Evolutionary conservation across 2,888 invertebrate species (phyloP).

Genomic region (Tuta absoluta): DNA sequence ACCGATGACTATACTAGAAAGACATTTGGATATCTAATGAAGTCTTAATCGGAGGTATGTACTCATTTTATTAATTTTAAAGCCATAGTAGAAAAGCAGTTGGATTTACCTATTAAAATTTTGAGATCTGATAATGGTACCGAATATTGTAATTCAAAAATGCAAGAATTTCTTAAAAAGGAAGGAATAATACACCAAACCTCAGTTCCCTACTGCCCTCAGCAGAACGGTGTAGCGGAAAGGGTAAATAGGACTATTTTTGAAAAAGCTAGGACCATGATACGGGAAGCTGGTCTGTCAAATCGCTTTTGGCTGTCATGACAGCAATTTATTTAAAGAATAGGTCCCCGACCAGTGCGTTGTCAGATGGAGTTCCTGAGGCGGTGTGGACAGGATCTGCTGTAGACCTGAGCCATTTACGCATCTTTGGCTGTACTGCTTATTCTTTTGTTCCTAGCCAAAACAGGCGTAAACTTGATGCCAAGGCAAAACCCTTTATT

Average conservation of each 20-base stretch:
- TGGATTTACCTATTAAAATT: conserved; percentile 18
- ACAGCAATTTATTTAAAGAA: too few relatives aligned
- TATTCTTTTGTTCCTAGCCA: too few relatives aligned
- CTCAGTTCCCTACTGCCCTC: not conserved
- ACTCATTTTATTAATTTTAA: conserved; percentile 25
- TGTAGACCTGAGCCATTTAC: too few relatives aligned
- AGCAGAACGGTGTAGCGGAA: conserved; percentile 5
- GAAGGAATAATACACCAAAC: conserved; percentile 8
- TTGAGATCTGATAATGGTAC: not conserved
- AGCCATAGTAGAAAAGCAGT: not conserved
- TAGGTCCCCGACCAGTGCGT: too few relatives aligned
- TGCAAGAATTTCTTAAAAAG: not conserved
- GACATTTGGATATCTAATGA: conserved; percentile 28
- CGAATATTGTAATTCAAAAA: not conserved
- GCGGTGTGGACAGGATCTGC: too few relatives aligned
- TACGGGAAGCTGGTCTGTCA: not conserved
- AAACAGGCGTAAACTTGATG: too few relatives aligned
- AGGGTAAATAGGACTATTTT: not conserved
- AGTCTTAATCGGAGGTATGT: conserved; percentile 26
- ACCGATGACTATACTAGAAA: conserved; percentile 28
- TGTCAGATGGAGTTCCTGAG: too few relatives aligned
- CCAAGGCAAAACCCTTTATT: too few relatives aligned
- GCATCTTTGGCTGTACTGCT: too few relatives aligned
- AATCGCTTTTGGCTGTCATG: not conserved
- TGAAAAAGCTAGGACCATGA: conserved; percentile 12